These are phyloP conservation scores for Calliphora vomitoria DNA, from an alignment of 2,888 invertebrate genomes.

Conservation along the genomic window DNA sequence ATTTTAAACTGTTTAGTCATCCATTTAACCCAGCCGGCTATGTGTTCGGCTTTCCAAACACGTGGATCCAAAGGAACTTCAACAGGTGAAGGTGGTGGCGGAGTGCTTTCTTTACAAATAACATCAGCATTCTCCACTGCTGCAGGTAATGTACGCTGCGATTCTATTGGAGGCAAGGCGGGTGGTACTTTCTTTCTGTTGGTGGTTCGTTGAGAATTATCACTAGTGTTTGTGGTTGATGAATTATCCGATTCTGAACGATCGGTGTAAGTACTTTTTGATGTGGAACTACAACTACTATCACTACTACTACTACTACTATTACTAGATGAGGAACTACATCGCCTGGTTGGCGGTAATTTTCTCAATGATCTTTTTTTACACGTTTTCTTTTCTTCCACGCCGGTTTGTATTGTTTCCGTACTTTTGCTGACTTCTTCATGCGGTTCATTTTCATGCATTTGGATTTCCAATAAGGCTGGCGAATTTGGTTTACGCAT, in stretches of 20 bases:
- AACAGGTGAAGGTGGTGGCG: slow-evolving; percentile 76
- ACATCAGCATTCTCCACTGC: not conserved
- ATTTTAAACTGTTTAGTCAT: slow-evolving; percentile 87
- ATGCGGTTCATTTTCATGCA: slow-evolving; percentile 50
- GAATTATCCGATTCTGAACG: slow-evolving; percentile 25
- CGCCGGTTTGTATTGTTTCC: slow-evolving; percentile 55
- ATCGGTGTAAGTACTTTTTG: slow-evolving; percentile 54
- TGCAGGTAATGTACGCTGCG: not conserved
- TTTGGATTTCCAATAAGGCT: slow-evolving; percentile 34
- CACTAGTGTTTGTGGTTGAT: slow-evolving; percentile 19
- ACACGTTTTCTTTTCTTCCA: slow-evolving; percentile 56
- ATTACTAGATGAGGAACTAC: slow-evolving; percentile 61
- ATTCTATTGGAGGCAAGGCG: not conserved
- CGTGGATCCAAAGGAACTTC: slow-evolving; percentile 86
- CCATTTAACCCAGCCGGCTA: slow-evolving; percentile 88
- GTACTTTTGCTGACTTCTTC: slow-evolving; percentile 36
- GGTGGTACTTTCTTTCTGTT: slow-evolving; percentile 41
- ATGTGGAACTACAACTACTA: slow-evolving; percentile 51
- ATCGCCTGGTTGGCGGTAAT: slow-evolving; percentile 61
- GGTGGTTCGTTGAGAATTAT: not conserved
- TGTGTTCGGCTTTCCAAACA: slow-evolving; percentile 87
- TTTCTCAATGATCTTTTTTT: slow-evolving; percentile 17
- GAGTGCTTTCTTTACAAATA: slow-evolving; percentile 28
- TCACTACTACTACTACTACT: slow-evolving; percentile 55
- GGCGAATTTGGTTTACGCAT: slow-evolving; percentile 41